These are phyloP conservation scores for Varecia variegata DNA, from an alignment of 2,797 vertebrate species.

Conservation along the genomic window DNA sequence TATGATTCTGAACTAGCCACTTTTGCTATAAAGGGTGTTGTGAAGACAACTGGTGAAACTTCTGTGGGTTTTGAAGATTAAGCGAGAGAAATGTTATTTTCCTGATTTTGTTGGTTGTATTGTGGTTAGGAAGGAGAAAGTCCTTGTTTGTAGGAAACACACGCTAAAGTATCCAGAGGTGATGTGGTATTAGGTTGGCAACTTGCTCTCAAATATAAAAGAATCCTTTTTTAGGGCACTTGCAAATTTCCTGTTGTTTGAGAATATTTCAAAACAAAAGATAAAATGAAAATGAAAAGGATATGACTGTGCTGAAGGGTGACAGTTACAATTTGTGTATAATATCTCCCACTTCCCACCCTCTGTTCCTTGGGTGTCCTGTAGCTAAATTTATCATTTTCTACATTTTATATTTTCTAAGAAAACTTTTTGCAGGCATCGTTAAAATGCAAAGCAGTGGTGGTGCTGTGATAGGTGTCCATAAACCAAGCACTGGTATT, in stretches of 20 bases:
- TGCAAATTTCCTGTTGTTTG: not conserved
- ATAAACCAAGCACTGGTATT: not conserved
- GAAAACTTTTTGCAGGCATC: not conserved
- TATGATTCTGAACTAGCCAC: not conserved
- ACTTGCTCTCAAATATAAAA: not conserved
- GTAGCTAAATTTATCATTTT: not conserved
- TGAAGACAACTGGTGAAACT: not conserved
- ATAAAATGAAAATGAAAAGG: not conserved
- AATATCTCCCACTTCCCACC: not conserved
- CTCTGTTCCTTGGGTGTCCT: not conserved
- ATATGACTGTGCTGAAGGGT: not conserved
- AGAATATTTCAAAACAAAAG: conserved; percentile 15
- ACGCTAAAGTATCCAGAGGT: not conserved
- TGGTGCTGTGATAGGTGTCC: not conserved
- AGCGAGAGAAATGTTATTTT: not conserved
- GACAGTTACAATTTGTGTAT: not conserved
- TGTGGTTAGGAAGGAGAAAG: not conserved
- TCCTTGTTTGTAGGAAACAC: not conserved
- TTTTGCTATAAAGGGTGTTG: not conserved
- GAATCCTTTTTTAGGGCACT: not conserved
- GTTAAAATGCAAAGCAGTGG: not conserved
- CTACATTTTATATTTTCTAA: not conserved
- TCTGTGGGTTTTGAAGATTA: not conserved
- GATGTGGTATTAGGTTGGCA: not conserved
- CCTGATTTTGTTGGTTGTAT: not conserved